Percentiles rank a stretch among this genome's conserved stretches.
These are phyloP conservation scores for Liodrosophila aerea DNA, from an alignment of 2,888 invertebrate genomes.

Conservation along the genomic window DNA sequence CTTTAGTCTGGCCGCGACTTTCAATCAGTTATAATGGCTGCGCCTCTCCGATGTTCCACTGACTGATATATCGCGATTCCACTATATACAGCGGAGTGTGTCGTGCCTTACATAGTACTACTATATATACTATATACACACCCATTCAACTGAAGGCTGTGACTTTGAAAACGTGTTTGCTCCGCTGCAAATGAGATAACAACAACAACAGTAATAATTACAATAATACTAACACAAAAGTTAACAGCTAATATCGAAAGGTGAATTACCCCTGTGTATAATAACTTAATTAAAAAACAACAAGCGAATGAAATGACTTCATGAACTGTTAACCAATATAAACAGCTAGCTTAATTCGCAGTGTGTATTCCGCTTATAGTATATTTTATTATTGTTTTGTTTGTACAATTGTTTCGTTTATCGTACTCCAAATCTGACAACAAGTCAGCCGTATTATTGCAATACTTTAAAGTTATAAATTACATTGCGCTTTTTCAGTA, in stretches of 20 bases:
- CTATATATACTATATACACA: constrained; percentile 6
- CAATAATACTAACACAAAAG: neutral
- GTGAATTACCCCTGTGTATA: constrained; percentile 38
- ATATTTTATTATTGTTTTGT: too few species aligned
- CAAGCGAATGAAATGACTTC: too few species aligned
- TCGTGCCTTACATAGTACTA: too few species aligned
- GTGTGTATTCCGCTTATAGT: too few species aligned
- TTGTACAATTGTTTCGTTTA: too few species aligned
- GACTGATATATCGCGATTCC: neutral
- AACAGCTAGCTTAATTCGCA: too few species aligned
- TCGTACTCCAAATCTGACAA: too few species aligned
- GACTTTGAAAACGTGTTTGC: constrained; percentile 43
- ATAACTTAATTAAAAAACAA: neutral
- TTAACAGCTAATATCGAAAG: neutral
- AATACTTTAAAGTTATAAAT: too few species aligned
- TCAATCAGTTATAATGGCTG: constrained; percentile 50
- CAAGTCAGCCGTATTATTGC: too few species aligned
- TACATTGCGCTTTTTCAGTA: too few species aligned
- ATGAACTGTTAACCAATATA: too few species aligned
- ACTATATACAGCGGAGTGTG: constrained; percentile 2
- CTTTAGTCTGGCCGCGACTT: constrained; percentile 53
- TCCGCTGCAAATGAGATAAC: constrained; percentile 4
- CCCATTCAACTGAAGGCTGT: constrained; percentile 16
- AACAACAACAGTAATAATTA: constrained; percentile 3
- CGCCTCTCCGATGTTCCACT: constrained; percentile 15